A percentile compares a stretch with the other conserved stretches of the same genome.
Evolutionary conservation across 2,113 vertebrate genomes (phyloP).

Genomic region (Polyodon spathula): DNA sequence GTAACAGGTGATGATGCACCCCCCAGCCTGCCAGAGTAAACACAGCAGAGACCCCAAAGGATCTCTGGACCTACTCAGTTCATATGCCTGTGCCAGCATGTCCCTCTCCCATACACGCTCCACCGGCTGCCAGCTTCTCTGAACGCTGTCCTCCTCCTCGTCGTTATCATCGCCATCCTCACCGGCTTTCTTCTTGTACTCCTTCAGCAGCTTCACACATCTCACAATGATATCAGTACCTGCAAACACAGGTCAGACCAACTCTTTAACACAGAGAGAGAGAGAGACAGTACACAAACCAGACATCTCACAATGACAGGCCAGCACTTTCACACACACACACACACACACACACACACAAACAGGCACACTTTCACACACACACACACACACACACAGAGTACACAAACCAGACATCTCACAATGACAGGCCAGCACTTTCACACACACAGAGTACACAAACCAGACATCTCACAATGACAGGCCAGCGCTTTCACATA

Average conservation of each 20-base stretch:
- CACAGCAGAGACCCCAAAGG: not conserved
- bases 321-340: not conserved
- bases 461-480: conserved; percentile 73
- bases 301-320: too few species aligned
- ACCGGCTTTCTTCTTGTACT: conserved; percentile 63
- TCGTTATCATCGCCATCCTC: conserved; percentile 68
- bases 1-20: too few species aligned
- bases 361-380: not conserved
- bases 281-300: not conserved
- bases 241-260: too few species aligned
- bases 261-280: too few species aligned
- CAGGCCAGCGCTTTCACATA: too few species aligned
- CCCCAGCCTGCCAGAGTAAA: too few species aligned
- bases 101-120: conserved; percentile 77
- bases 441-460: not conserved
- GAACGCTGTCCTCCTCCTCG: conserved; percentile 67
- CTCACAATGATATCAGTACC: conserved; percentile 75
- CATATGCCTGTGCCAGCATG: conserved; percentile 80
- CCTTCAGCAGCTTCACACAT: conserved; percentile 74
- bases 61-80: conserved; percentile 62
- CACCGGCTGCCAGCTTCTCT: conserved; percentile 45
- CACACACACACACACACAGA: not conserved
- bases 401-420: too few species aligned
- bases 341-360: too few species aligned
- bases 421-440: not conserved